Base-by-base conservation (phyloP, 2,113 vertebrate species). In the Chrysochloris asiatica region DNA sequence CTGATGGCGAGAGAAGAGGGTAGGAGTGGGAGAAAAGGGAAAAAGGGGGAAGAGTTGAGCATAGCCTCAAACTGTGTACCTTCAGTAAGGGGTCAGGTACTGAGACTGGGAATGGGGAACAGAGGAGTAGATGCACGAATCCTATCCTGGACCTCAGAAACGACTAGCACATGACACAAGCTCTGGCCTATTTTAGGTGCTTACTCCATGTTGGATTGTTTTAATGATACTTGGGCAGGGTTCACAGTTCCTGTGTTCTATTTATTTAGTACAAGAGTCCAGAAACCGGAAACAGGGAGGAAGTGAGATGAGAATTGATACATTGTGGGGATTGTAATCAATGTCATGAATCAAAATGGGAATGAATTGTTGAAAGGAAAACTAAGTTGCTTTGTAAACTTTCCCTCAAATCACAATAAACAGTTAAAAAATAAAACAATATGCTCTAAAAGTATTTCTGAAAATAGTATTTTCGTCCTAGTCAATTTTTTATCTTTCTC, bases 401-500 rank as follows among this genome's bases (percentile, higher is more conserved):
- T 13, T 56, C 54, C 19, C 54, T 22, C 54, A 56, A 56, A 56
- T 56, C 54, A 56, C 3, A 56, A n/a, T n/a, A n/a, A n/a, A n/a
- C n/a, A n/a, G n/a, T n/a, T n/a, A n/a, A n/a, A n/a, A n/a, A n/a
- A n/a, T n/a, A n/a, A n/a, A n/a, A n/a, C n/a, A n/a, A n/a, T n/a
- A n/a, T n/a, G n/a, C 17, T 56, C 30, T 77, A 36, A 83, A 69
- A 30, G 16, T 81, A 19, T 69, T 30, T 76, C 67, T 88, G 28
- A 80, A 71, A 83, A 78, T 45, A 47, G 11, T 24, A 45, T 73
- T 90, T 79, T 86, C 47, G 83, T 92, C 63, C 43, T 87, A 59
- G 52, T 96, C 41, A 72, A 2, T 93, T 13, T 52, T 91, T 83
- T 81, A n/a, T 91, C 77, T 71, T 71, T 87, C 88, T 95, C 79